Conservation (phyloP, 2,113 vertebrate genomes). For the Tenrec ecaudatus region DNA sequence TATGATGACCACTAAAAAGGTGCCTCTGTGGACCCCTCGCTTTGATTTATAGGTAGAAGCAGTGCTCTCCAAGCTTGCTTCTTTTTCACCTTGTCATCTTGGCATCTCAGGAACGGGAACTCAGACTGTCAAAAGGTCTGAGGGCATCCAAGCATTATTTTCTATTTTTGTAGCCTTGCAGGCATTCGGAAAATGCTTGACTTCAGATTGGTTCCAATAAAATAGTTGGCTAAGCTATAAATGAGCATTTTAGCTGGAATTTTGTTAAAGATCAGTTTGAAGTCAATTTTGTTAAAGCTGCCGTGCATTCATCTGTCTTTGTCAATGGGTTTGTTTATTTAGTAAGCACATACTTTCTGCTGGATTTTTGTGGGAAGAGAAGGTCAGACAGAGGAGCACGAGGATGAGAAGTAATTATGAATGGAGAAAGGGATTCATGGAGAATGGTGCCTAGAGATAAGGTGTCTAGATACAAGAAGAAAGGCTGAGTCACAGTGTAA, state of each 20-base stretch:
- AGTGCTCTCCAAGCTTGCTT: neutral
- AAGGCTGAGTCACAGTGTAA: constrained; percentile 74
- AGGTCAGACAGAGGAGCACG: constrained; percentile 65
- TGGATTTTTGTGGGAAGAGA: constrained; percentile 71
- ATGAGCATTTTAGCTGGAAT: constrained; percentile 77
- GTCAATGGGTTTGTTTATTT: constrained; percentile 73
- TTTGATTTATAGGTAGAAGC: constrained; percentile 18
- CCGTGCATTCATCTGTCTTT: constrained; percentile 74
- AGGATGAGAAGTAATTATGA: constrained; percentile 71
- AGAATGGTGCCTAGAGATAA: constrained; percentile 71
- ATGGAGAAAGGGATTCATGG: constrained; percentile 72
- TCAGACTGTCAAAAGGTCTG: constrained; percentile 54
- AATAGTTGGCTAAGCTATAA: constrained; percentile 77
- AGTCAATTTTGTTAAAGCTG: constrained; percentile 77
- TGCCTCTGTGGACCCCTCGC: neutral
- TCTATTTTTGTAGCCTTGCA: constrained; percentile 75
- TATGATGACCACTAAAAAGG: neutral
- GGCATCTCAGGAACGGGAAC: constrained; percentile 34
- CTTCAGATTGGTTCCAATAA: constrained; percentile 72
- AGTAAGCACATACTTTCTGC: constrained; percentile 69
- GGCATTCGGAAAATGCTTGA: constrained; percentile 78
- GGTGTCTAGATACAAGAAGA: constrained; percentile 42
- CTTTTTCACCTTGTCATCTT: constrained; percentile 56
- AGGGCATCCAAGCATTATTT: constrained; percentile 72
- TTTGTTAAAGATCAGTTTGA: constrained; percentile 77